Evolutionary conservation across 37 sponge, comb jelly and placozoan genomes (phyloP), one percentile per base, ranked within the genome.

Genomic region (Spongilla lacustris): DNA sequence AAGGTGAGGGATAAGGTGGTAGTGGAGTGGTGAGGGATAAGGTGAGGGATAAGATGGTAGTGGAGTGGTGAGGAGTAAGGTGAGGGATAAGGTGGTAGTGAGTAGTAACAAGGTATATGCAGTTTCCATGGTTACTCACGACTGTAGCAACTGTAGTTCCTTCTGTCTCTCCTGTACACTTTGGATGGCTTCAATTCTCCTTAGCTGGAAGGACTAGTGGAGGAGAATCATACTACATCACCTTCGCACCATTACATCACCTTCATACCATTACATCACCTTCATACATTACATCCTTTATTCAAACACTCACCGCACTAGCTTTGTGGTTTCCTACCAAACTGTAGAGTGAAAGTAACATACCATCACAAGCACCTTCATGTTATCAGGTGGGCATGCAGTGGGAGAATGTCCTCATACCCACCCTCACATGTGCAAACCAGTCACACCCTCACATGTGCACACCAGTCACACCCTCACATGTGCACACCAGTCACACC

Each of bases 1-100:
- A n/a, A n/a, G n/a, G n/a, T 81, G 74, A 87, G 74, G 6, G n/a
- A n/a, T n/a, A 9, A 9, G 41, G 41, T 41, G 41, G 41, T 41
- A 41, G 41, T 41, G n/a, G n/a, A n/a, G n/a, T n/a, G n/a, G n/a
- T n/a, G n/a, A n/a, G n/a, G n/a, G n/a, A 46, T 46, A 46, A 4
- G 46, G 8, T 8, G 46, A 46, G 46, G 8, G 46, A 46, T 46
- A 46, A 46, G 46, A 46, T 46, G 46, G 46, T 4, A 46, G 46
- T n/a, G 46, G 46, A 8, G 46, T 4, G 46, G 46, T 4, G 46
- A 46, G 46, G 46, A 8, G 46, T 46, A 8, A 8, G 8, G 46
- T 46, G 58, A 58, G 58, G 58, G 58, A 58, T 58, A 17, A 58
- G 58, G 19, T 58, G 58, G 12, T 17, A 58, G 12, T 17, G 21